Evolutionary conservation across 2,113 vertebrate species (phyloP).

Genomic region (Macrotus californicus): DNA sequence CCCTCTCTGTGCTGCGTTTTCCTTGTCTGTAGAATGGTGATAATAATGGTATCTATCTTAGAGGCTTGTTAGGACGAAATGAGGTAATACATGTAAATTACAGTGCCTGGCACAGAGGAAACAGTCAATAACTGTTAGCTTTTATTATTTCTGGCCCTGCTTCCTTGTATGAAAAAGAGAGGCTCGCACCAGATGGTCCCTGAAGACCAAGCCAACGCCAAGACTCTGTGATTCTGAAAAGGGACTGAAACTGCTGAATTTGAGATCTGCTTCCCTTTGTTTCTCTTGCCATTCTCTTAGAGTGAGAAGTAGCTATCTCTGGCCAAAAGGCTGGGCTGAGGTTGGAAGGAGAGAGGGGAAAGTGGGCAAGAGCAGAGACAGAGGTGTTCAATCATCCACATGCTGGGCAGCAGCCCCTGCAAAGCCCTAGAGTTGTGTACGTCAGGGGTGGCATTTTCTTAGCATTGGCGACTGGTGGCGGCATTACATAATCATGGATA

Average conservation of each 20-base stretch:
- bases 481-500: background rate
- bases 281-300: constrained; percentile 40
- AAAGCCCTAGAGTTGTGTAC: background rate
- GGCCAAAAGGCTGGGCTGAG: background rate
- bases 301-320: constrained; percentile 19
- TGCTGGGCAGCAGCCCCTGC: background rate
- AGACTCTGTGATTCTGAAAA: constrained; percentile 45
- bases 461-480: background rate
- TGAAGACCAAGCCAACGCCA: constrained; percentile 41
- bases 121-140: constrained; percentile 29
- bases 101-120: constrained; percentile 1
- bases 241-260: constrained; percentile 53
- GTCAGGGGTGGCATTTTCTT: background rate
- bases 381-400: background rate
- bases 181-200: constrained; percentile 63
- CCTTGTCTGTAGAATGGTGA: background rate
- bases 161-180: constrained; percentile 50
- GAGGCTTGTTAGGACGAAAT: background rate
- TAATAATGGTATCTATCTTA: background rate
- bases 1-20: background rate
- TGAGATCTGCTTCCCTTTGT: constrained; percentile 57
- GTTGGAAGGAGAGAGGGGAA: background rate
- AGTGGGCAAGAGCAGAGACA: background rate
- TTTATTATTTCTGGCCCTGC: constrained; percentile 62
- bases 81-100: constrained; percentile 48